Percentiles rank a stretch among this genome's conserved stretches.
These are phyloP conservation scores for Sebastes goodei DNA, from an alignment of 2,797 vertebrate species.

Conservation along the genomic window DNA sequence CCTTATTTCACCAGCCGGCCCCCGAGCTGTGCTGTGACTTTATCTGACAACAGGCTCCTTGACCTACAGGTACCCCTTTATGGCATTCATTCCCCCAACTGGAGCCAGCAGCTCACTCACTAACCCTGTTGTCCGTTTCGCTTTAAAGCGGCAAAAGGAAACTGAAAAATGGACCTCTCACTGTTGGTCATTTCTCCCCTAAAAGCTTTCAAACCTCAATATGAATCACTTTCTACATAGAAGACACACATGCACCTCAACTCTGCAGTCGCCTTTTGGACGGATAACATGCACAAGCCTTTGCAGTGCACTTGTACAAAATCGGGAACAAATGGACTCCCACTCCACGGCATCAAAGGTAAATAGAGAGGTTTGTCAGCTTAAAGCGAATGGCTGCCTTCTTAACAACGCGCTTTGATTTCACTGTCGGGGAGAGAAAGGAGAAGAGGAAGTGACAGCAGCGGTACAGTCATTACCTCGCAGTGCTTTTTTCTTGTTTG, in stretches of 20 bases:
- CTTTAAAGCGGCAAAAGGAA: slow-evolving; percentile 28
- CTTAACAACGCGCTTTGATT: slow-evolving; percentile 63
- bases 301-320: slow-evolving; percentile 60
- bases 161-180: slow-evolving; percentile 28
- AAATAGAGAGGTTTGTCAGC: slow-evolving; percentile 68
- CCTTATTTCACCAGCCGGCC: slow-evolving; percentile 53
- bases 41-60: slow-evolving; percentile 78
- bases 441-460: slow-evolving; percentile 48
- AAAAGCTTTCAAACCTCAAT: slow-evolving; percentile 47
- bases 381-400: slow-evolving; percentile 61
- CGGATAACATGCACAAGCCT: slow-evolving; percentile 60
- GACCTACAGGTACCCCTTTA: slow-evolving; percentile 68
- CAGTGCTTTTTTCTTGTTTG: slow-evolving; percentile 46
- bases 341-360: slow-evolving; percentile 66
- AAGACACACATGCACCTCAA: slow-evolving; percentile 20
- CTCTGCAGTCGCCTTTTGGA: slow-evolving; percentile 50
- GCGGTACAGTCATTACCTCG: slow-evolving; percentile 6
- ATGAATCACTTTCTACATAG: slow-evolving; percentile 43
- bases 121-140: slow-evolving; percentile 29
- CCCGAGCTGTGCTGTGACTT: slow-evolving; percentile 68
- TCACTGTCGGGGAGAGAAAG: slow-evolving; percentile 31
- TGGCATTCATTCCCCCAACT: slow-evolving; percentile 44
- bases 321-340: slow-evolving; percentile 67
- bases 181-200: slow-evolving; percentile 30
- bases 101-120: slow-evolving; percentile 46